Evolutionary conservation across 2,797 vertebrate genomes (phyloP).

Genomic region (Hemibagrus guttatus): DNA sequence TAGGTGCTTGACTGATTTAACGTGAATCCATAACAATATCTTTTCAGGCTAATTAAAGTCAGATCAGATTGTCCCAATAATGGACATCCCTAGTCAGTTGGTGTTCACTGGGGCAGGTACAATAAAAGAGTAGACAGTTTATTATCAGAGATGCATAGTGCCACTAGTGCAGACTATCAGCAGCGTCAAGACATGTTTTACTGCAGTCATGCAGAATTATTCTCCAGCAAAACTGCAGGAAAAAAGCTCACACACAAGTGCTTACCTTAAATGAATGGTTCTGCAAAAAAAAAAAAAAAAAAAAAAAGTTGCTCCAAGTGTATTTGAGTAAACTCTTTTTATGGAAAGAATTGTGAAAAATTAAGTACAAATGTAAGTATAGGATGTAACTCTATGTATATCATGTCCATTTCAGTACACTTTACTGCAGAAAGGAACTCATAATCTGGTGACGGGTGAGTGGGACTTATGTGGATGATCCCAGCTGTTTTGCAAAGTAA

Average conservation of each 20-base stretch:
- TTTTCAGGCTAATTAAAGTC: neutral
- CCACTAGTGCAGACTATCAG: constrained; percentile 18
- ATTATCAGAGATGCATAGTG: constrained; percentile 17
- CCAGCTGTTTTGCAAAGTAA: neutral
- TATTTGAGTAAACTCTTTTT: neutral
- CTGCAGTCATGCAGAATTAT: constrained; percentile 37
- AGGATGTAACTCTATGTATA: neutral
- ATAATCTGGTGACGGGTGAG: neutral
- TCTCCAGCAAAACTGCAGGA: neutral
- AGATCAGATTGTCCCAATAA: neutral
- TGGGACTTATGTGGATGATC: neutral
- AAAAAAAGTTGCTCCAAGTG: neutral
- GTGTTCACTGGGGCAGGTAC: constrained; percentile 26
- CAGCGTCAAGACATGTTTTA: constrained; percentile 28
- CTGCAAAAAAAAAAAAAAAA: neutral
- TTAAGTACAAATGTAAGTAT: neutral
- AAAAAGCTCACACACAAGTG: neutral
- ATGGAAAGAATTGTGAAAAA: neutral
- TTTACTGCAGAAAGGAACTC: neutral
- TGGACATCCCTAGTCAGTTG: neutral
- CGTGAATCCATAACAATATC: constrained; percentile 1
- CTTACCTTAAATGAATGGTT: constrained; percentile 3
- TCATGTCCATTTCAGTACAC: neutral
- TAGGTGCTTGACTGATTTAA: neutral
- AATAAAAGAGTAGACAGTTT: constrained; percentile 27